These are phyloP conservation scores for Drosophila pectinifera DNA, from an alignment of 1,140 invertebrate genomes.

Conservation along the genomic window DNA sequence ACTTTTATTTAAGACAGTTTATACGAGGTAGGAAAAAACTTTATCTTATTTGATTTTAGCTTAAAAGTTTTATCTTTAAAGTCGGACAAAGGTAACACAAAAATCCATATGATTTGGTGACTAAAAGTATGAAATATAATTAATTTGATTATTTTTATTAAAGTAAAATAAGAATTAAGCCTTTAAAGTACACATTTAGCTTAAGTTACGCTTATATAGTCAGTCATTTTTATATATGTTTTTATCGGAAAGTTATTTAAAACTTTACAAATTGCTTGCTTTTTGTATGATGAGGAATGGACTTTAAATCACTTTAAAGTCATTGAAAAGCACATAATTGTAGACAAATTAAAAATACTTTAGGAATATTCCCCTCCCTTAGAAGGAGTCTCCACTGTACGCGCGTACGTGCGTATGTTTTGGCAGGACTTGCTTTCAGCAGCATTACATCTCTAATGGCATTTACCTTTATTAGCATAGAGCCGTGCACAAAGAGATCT, in stretches of 20 bases:
- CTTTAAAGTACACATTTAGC: too few species aligned
- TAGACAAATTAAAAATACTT: too few species aligned
- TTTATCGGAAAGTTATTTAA: neutral
- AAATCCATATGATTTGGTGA: neutral
- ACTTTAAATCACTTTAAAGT: too few species aligned
- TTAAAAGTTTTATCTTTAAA: neutral
- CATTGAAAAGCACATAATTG: too few species aligned
- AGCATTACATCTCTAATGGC: constrained; percentile 30
- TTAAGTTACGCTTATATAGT: neutral
- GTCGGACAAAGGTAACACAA: neutral
- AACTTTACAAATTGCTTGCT: too few species aligned
- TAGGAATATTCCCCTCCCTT: neutral
- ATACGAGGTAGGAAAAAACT: neutral
- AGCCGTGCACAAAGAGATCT: constrained; percentile 27
- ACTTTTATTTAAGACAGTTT: constrained; percentile 6
- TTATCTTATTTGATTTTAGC: neutral
- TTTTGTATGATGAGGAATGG: too few species aligned
- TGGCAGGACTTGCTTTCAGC: constrained; percentile 16
- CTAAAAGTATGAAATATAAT: neutral
- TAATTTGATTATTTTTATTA: neutral
- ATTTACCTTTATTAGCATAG: constrained; percentile 66
- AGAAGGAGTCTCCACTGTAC: constrained; percentile 7
- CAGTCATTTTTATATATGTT: neutral
- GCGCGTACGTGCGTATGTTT: constrained; percentile 1
- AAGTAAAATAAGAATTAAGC: too few species aligned